phyloP scores from a whole-genome alignment of 2,113 vertebrate genomes.

The Guaruba guarouba region DNA sequence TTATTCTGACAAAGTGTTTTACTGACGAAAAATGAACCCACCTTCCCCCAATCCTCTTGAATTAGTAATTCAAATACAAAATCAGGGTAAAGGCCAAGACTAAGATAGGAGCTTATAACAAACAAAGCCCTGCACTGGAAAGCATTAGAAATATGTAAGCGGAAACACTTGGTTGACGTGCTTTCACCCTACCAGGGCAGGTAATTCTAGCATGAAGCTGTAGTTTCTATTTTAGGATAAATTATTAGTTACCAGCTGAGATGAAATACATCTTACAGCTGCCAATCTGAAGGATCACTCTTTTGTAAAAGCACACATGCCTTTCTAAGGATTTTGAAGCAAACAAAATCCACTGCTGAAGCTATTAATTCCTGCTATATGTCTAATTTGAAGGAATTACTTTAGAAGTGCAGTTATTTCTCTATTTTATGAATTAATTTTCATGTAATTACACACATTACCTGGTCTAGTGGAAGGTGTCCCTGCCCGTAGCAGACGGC shows the following conservation, averaged over 20 bases:
- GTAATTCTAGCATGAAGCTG: not conserved
- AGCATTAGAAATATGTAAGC: not conserved
- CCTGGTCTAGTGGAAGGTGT: not conserved
- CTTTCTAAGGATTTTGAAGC: not conserved
- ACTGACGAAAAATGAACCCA: not conserved
- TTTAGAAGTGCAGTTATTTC: not conserved
- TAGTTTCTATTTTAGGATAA: not conserved
- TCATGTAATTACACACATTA: not conserved
- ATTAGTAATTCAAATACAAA: not conserved
- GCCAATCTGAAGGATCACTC: not conserved
- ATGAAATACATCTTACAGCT: not conserved
- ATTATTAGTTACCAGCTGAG: not conserved
- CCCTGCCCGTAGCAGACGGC: not conserved
- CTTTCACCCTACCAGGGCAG: not conserved
- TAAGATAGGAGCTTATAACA: not conserved
- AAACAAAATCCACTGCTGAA: not conserved
- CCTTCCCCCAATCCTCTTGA: not conserved
- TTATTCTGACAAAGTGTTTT: not conserved
- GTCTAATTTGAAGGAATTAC: not conserved
- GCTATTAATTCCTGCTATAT: not conserved
- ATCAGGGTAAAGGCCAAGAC: not conserved
- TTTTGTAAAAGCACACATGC: not conserved
- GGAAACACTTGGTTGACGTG: not conserved
- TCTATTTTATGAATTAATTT: not conserved
- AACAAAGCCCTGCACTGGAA: not conserved